Conservation (phyloP, 2,888 invertebrate species). For the Andrena camellia region DNA sequence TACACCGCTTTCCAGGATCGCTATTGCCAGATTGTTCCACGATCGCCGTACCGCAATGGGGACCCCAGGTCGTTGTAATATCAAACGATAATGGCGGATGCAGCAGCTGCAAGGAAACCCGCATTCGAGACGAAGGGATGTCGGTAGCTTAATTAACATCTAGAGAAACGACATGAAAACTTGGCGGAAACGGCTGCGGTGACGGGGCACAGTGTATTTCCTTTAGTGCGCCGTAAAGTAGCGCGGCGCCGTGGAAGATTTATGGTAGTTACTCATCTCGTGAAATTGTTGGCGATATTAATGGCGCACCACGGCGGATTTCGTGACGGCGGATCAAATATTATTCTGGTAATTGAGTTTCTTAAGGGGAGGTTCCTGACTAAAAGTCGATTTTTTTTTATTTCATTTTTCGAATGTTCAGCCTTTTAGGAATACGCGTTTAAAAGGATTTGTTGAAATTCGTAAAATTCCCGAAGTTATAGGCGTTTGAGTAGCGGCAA, state of each 20-base stretch:
- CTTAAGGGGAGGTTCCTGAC: too few relatives aligned
- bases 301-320: neutral
- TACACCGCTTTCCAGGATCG: neutral
- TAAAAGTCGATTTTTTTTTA: too few relatives aligned
- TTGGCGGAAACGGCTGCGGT: constrained; percentile 18
- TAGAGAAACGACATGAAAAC: constrained; percentile 52
- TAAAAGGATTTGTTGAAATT: neutral
- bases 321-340: neutral
- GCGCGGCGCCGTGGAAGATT: constrained; percentile 6
- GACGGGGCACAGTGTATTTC: constrained; percentile 11
- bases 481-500: too few relatives aligned
- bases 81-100: constrained; percentile 55
- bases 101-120: constrained; percentile 44
- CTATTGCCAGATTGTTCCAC: constrained; percentile 42
- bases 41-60: constrained; percentile 44
- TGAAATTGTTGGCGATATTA: neutral
- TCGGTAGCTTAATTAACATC: constrained; percentile 62
- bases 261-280: constrained; percentile 9
- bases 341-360: neutral
- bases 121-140: constrained; percentile 19
- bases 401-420: too few relatives aligned
- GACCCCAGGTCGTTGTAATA: constrained; percentile 46
- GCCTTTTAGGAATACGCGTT: too few relatives aligned
- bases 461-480: too few relatives aligned
- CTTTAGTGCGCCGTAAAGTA: constrained; percentile 34